phyloP scores from a whole-genome alignment of 2,113 vertebrate species.

The Muntiacus reevesi region DNA sequence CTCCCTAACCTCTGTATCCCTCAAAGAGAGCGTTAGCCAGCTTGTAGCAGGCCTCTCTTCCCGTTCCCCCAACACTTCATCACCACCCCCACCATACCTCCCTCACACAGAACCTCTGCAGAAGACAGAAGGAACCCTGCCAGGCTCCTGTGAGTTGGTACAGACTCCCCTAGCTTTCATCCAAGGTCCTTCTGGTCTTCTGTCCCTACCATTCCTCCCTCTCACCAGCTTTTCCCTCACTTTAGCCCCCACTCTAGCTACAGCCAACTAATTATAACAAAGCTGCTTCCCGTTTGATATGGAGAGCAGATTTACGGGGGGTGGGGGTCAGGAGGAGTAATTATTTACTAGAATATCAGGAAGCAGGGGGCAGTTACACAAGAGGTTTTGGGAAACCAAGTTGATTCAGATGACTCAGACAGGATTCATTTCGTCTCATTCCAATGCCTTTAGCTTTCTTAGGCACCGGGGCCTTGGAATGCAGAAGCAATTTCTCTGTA shows the following conservation, averaged over 20 bases:
- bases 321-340: too few relatives aligned
- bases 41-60: background rate
- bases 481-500: background rate
- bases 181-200: background rate
- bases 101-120: too few relatives aligned
- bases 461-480: background rate
- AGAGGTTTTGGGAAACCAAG: background rate
- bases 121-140: background rate
- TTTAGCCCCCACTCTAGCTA: background rate
- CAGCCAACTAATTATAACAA: background rate
- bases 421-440: background rate
- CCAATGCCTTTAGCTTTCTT: background rate
- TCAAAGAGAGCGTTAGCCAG: background rate
- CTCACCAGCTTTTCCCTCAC: background rate
- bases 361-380: background rate
- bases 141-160: background rate
- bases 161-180: background rate
- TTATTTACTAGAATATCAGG: background rate
- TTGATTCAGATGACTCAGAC: background rate
- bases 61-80: background rate
- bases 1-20: background rate
- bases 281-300: background rate
- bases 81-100: background rate
- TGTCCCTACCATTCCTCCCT: too few relatives aligned
- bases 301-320: background rate